A percentile compares a stretch with the other conserved stretches of the same genome.
phyloP scores from a whole-genome alignment of 2,888 invertebrate genomes.

The Bibio marci region DNA sequence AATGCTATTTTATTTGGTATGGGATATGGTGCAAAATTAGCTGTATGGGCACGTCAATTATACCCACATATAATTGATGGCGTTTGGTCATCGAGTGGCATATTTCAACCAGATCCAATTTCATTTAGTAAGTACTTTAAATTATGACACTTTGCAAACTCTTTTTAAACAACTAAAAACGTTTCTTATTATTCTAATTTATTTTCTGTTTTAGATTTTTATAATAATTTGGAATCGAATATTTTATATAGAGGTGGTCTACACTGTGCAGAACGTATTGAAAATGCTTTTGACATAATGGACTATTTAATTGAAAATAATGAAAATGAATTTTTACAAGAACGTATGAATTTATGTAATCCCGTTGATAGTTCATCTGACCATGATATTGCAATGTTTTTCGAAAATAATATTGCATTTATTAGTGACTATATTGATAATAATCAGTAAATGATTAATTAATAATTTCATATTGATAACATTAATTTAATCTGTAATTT shows the following conservation, averaged over 20 bases:
- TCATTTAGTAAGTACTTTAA: no score
- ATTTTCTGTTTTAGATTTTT: no score
- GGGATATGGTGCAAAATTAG: slow-evolving; percentile 5
- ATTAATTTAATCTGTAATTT: no score
- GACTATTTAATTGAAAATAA: slow-evolving; percentile 4
- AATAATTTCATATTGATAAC: no score
- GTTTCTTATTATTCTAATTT: no score
- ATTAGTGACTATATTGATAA: slow-evolving; percentile 2
- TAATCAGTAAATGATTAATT: neutral
- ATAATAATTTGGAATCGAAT: neutral
- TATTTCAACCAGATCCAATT: slow-evolving; percentile 19
- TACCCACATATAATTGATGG: slow-evolving; percentile 8
- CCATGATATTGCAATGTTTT: slow-evolving; percentile 3
- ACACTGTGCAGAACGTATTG: neutral
- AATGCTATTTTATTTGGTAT: slow-evolving; percentile 7
- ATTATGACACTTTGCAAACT: no score
- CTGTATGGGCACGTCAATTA: slow-evolving; percentile 5
- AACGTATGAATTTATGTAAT: slow-evolving; percentile 1
- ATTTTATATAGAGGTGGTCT: neutral
- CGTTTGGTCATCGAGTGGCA: slow-evolving; percentile 14
- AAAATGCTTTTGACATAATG: slow-evolving; percentile 4
- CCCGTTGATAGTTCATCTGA: neutral
- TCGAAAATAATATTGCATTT: slow-evolving; percentile 2
- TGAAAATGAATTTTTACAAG: neutral
- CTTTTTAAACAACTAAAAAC: no score